Base-by-base conservation (phyloP, 2,113 vertebrate species). In the Strix aluco region DNA sequence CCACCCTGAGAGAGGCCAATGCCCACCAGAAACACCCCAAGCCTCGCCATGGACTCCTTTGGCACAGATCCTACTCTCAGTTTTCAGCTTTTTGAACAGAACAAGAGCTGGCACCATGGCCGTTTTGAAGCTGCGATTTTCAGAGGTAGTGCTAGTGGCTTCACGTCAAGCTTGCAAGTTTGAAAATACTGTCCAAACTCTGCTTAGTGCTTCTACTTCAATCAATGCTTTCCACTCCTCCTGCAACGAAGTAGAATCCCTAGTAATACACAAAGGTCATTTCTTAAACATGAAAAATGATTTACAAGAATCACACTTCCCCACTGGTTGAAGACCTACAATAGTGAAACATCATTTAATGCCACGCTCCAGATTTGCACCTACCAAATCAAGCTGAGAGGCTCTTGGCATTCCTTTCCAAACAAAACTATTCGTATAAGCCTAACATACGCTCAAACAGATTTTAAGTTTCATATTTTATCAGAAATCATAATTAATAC, bases 401-500 rank as follows among this genome's bases (percentile, higher is more conserved):
- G 89, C 54, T 91, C 81, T 57, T 74, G 63, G 92, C 88, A 82
- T 11, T 34, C 73, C 77, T 66, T 62, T 34, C 58, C 93, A 70
- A 91, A 80, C 63, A 78, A 82, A 95, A 47, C 66, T 62, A 42
- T 81, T 82, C 44, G 3, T 44, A 69, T 22, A 44, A 95, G 57
- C 46, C 71, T 42, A 61, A 75, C 69, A 96, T 88, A 96, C 10
- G 62, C 86, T 92, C 71, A 6, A 94, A 92, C 92, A 96, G 92
- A 94, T 96, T 95, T 92, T 86, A 92, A 92, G 83, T 58, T 95
- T 91, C 90, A 79, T 81, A 88, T 94, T 97, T 96, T 84, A 95
- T 96, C 91, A 96, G 81, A 90, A 93, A 92, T 72, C 62, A 18
- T 93, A 91, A 91, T 92, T 94, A 95, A 90, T 97, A 92, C 98